These are phyloP conservation scores for Dromius quadrimaculatus DNA, from an alignment of 2,888 invertebrate species.

Conservation along the genomic window DNA sequence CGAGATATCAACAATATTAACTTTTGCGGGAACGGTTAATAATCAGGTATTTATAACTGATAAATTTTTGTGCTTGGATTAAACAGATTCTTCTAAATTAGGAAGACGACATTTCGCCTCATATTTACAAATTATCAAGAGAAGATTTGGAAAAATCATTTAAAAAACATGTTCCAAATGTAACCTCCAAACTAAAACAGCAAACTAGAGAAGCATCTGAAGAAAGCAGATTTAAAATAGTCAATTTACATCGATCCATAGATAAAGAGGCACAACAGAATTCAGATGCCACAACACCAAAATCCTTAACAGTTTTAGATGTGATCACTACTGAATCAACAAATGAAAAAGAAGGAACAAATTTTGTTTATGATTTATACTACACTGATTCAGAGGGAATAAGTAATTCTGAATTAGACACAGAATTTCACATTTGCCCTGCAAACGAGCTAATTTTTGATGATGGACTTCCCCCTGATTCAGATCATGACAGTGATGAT, in stretches of 20 bases:
- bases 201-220: conserved; percentile 67
- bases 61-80: not conserved
- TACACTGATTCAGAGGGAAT: conserved; percentile 69
- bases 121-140: conserved; percentile 67
- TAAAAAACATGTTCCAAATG: conserved; percentile 67
- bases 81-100: conserved; percentile 56
- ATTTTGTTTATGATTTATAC: conserved; percentile 76
- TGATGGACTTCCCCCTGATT: conserved; percentile 56
- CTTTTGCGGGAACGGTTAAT: conserved; percentile 80
- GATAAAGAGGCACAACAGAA: conserved; percentile 54
- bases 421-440: conserved; percentile 58
- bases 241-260: conserved; percentile 70
- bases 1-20: conserved; percentile 74
- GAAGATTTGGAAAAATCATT: conserved; percentile 67
- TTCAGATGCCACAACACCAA: conserved; percentile 55
- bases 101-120: conserved; percentile 67
- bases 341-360: conserved; percentile 54
- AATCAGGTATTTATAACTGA: conserved; percentile 69
- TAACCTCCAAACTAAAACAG: conserved; percentile 66
- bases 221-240: conserved; percentile 72
- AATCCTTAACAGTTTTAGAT: conserved; percentile 71
- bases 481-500: conserved; percentile 74
- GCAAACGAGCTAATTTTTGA: conserved; percentile 41
- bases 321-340: conserved; percentile 66
- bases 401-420: conserved; percentile 65